These are phyloP conservation scores for Sebastes miniatus DNA, from an alignment of 2,797 vertebrate species.

Conservation along the genomic window DNA sequence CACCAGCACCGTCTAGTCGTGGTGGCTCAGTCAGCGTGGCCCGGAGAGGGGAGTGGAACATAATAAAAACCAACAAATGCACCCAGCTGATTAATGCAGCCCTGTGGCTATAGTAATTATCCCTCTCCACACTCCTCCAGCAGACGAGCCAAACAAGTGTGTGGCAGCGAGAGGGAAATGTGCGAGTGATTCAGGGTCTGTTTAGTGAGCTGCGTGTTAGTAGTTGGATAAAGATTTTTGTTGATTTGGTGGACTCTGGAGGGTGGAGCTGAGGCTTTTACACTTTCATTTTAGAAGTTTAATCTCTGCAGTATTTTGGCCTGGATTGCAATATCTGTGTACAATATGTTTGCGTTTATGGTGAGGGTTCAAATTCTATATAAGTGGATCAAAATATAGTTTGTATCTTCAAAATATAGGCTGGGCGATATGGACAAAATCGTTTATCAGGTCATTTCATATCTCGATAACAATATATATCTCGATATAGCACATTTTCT, in stretches of 20 bases:
- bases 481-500: too few species aligned
- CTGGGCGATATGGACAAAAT: too few species aligned
- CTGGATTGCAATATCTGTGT: neutral
- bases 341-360: neutral
- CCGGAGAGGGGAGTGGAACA: constrained; percentile 76
- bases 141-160: constrained; percentile 68
- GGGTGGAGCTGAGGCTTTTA: constrained; percentile 7
- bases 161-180: constrained; percentile 47
- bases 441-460: too few species aligned
- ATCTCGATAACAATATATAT: too few species aligned
- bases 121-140: constrained; percentile 85
- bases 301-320: neutral
- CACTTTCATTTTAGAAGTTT: neutral
- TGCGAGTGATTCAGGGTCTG: constrained; percentile 44
- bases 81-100: constrained; percentile 92
- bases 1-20: constrained; percentile 39
- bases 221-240: constrained; percentile 27
- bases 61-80: constrained; percentile 91
- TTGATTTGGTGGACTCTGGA: neutral
- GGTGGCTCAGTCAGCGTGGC: constrained; percentile 48
- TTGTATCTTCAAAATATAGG: neutral
- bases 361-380: neutral
- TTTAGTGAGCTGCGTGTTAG: constrained; percentile 15
- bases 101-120: constrained; percentile 95
- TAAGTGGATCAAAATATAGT: neutral